These are phyloP conservation scores for Atopsyche davidsoni DNA, from an alignment of 1,140 invertebrate species.

Conservation along the genomic window DNA sequence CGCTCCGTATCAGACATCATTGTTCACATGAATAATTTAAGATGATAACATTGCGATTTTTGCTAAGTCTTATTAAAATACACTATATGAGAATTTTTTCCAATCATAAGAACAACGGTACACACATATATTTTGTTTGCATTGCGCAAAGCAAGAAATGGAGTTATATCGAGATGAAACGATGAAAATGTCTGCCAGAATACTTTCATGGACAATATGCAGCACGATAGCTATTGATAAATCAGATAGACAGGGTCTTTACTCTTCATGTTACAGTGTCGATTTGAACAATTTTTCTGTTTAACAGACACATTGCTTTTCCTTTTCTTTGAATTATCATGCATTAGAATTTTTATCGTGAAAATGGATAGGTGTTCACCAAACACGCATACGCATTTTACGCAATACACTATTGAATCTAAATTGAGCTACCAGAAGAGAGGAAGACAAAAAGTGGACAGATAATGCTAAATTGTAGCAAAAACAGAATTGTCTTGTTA, in stretches of 20 bases:
- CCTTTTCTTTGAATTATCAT: no score
- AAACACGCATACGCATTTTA: no score
- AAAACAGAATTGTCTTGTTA: no score
- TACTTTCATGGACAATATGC: no score
- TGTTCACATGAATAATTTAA: neutral
- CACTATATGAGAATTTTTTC: neutral
- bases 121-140: neutral
- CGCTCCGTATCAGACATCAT: neutral
- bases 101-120: constrained; percentile 3
- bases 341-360: no score
- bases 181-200: neutral
- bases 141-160: neutral
- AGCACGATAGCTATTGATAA: neutral
- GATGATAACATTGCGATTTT: constrained; percentile 1
- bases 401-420: no score
- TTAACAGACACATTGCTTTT: neutral
- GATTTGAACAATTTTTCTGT: neutral
- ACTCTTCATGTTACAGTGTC: no score
- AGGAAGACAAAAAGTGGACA: no score
- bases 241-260: no score
- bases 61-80: constrained; percentile 1
- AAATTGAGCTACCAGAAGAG: no score
- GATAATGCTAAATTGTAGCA: no score
- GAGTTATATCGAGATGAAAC: neutral
- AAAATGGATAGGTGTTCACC: no score